phyloP scores from a whole-genome alignment of 2,797 vertebrate genomes.

The Pteronotus mesoamericanus region DNA sequence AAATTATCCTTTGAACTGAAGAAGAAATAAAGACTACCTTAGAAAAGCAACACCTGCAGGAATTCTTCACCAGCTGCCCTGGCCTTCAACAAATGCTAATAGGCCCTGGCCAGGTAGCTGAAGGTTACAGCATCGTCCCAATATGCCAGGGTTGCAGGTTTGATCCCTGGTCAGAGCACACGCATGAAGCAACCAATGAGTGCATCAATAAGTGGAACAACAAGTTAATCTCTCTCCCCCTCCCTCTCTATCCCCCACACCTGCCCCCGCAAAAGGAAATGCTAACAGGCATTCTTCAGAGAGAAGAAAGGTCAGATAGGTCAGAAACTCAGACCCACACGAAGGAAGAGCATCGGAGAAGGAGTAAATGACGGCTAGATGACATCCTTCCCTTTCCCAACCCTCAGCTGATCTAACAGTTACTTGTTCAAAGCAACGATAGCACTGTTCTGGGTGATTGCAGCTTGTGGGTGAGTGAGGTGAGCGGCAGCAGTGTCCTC shows the following conservation, averaged over 20 bases:
- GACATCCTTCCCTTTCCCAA: background rate
- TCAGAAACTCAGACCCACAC: background rate
- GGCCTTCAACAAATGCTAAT: background rate
- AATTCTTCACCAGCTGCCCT: background rate
- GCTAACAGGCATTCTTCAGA: background rate
- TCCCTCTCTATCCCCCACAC: too few species aligned
- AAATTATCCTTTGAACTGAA: background rate
- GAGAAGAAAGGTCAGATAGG: background rate
- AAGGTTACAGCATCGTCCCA: background rate
- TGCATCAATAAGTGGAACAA: too few species aligned
- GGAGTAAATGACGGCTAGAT: background rate
- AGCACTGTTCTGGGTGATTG: background rate
- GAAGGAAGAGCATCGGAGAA: background rate
- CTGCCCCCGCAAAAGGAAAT: background rate
- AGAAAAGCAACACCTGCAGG: background rate
- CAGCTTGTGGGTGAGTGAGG: rapidly evolving
- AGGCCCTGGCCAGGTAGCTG: background rate
- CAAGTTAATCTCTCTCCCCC: too few species aligned
- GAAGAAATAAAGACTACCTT: background rate
- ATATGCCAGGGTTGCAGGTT: background rate
- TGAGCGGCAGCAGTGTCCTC: rapidly evolving
- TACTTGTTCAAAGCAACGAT: background rate
- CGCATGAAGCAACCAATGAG: too few species aligned
- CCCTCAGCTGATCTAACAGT: background rate
- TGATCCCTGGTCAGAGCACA: too few species aligned